phyloP scores from a whole-genome alignment of 2,888 invertebrate species.

The Orthosia gothica region DNA sequence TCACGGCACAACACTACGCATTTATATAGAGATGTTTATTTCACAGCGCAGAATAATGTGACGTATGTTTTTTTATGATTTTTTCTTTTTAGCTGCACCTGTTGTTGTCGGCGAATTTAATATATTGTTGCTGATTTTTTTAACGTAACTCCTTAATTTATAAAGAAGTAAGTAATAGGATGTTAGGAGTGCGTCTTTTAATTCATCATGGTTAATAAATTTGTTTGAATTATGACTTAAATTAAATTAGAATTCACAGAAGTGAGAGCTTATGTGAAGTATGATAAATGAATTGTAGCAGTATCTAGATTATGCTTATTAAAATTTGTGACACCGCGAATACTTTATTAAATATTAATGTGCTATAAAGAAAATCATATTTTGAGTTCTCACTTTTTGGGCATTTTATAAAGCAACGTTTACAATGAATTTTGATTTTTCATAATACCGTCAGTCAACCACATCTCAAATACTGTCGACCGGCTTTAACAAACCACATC shows the following conservation, averaged over 20 bases:
- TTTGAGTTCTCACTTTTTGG: not conserved
- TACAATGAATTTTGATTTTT: not conserved
- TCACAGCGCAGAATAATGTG: slow-evolving; percentile 59
- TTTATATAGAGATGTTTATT: slow-evolving; percentile 78
- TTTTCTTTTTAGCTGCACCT: slow-evolving; percentile 59
- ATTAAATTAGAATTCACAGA: slow-evolving; percentile 53
- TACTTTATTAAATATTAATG: slow-evolving; percentile 31
- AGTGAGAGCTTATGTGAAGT: slow-evolving; percentile 41
- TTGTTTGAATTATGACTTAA: slow-evolving; percentile 49
- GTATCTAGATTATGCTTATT: slow-evolving; percentile 47
- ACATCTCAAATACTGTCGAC: not conserved
- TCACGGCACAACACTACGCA: slow-evolving; percentile 83
- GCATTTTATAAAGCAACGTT: not conserved
- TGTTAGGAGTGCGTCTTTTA: slow-evolving; percentile 42
- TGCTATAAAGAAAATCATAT: not conserved
- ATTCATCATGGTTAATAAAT: slow-evolving; percentile 49
- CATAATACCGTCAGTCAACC: not conserved
- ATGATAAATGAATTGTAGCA: slow-evolving; percentile 54
- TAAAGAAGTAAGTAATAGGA: slow-evolving; percentile 53
- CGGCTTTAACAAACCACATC: not conserved
- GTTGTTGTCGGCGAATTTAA: slow-evolving; percentile 64
- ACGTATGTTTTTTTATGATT: slow-evolving; percentile 63
- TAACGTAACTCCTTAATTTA: slow-evolving; percentile 58
- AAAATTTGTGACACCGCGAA: slow-evolving; percentile 29
- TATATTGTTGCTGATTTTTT: slow-evolving; percentile 56